phyloP scores from a whole-genome alignment of 1,140 invertebrate species.

The Tetragnatha versicolor region DNA sequence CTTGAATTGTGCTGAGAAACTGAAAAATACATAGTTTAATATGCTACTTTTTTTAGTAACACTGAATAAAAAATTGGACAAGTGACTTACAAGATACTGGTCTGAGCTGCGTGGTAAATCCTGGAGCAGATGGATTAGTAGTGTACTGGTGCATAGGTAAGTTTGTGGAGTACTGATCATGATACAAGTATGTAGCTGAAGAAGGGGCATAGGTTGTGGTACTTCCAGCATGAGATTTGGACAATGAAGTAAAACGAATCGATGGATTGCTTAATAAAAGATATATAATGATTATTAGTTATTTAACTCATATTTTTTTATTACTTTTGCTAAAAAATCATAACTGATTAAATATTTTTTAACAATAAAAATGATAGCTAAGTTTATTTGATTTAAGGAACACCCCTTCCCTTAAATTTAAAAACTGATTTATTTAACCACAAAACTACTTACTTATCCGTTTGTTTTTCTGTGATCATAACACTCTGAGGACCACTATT shows the following conservation, averaged over 20 bases:
- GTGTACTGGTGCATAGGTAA: slow-evolving; percentile 50
- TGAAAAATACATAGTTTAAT: slow-evolving; percentile 3
- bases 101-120: slow-evolving; percentile 34
- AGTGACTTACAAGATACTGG: slow-evolving; percentile 36
- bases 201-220: slow-evolving; percentile 16
- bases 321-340: too few species aligned
- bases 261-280: slow-evolving; percentile 19
- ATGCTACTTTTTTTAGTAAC: neutral
- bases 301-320: too few species aligned
- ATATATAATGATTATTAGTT: too few species aligned
- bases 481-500: neutral
- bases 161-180: slow-evolving; percentile 31
- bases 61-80: neutral
- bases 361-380: too few species aligned
- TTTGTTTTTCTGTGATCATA: slow-evolving; percentile 36
- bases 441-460: slow-evolving; percentile 28
- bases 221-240: slow-evolving; percentile 17
- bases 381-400: too few species aligned
- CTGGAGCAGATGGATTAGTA: neutral
- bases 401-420: too few species aligned
- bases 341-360: too few species aligned
- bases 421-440: too few species aligned
- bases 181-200: slow-evolving; percentile 46
- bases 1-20: slow-evolving; percentile 38
- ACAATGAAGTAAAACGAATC: slow-evolving; percentile 40